phyloP scores from a whole-genome alignment of 2,888 invertebrate species.

The Hyles lineata region DNA sequence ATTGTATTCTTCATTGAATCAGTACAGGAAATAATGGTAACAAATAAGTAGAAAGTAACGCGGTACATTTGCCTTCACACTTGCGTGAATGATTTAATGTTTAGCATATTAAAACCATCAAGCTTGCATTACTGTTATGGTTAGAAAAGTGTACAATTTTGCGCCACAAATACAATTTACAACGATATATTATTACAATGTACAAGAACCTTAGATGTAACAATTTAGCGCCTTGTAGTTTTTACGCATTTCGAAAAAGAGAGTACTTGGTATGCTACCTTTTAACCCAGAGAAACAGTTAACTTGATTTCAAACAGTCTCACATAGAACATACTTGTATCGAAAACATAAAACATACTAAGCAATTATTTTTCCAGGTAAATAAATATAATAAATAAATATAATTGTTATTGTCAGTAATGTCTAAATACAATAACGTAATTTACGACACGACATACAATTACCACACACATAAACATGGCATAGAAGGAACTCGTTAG shows the following conservation, averaged over 20 bases:
- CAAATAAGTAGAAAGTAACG: neutral
- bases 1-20: neutral
- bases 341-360: too few relatives aligned
- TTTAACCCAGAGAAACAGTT: too few relatives aligned
- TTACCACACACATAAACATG: slow-evolving; percentile 12
- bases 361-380: too few relatives aligned
- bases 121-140: neutral
- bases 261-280: too few relatives aligned
- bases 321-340: too few relatives aligned
- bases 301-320: too few relatives aligned
- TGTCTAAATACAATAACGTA: neutral
- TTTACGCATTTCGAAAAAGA: too few relatives aligned
- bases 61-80: neutral
- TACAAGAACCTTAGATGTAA: too few relatives aligned
- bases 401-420: neutral
- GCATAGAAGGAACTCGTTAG: neutral
- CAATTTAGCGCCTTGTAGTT: too few relatives aligned
- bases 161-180: neutral
- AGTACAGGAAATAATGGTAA: neutral
- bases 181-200: neutral
- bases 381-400: too few relatives aligned
- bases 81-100: neutral
- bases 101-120: neutral
- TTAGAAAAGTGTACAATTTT: neutral
- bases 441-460: neutral